Evolutionary conservation across 2,888 invertebrate species (phyloP).

Genomic region (Drosophila mayaguana): DNA sequence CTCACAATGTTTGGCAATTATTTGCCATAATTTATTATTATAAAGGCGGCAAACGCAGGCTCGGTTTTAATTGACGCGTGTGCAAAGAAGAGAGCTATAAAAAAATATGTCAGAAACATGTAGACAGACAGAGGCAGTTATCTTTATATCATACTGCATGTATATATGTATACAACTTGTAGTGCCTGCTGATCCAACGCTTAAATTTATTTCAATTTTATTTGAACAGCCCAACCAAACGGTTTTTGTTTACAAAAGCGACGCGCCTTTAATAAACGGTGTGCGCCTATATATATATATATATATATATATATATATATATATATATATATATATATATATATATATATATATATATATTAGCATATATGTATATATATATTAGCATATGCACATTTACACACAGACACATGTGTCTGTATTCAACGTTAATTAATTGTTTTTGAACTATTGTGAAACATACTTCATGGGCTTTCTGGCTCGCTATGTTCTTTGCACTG

Average conservation of each 20-base stretch:
- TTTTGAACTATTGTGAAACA: conserved; percentile 16
- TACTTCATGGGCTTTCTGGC: not conserved
- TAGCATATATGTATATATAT: not conserved
- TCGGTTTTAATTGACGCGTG: conserved; percentile 21
- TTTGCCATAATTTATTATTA: conserved; percentile 23
- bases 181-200: conserved; percentile 2
- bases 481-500: conserved; percentile 32
- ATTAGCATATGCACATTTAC: not conserved
- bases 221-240: conserved; percentile 22
- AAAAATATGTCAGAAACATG: not conserved
- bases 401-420: not conserved
- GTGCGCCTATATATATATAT: not conserved
- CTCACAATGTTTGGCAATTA: conserved; percentile 19
- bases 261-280: conserved; percentile 24
- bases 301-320: not conserved
- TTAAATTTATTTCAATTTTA: conserved; percentile 35
- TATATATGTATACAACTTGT: not conserved
- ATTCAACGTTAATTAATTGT: conserved; percentile 25
- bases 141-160: not conserved
- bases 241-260: conserved; percentile 45
- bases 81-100: not conserved
- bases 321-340: not conserved
- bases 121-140: not conserved
- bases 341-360: not conserved
- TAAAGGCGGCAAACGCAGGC: conserved; percentile 11